phyloP scores from a whole-genome alignment of 1,140 invertebrate genomes.

The Teleopsis dalmanni region DNA sequence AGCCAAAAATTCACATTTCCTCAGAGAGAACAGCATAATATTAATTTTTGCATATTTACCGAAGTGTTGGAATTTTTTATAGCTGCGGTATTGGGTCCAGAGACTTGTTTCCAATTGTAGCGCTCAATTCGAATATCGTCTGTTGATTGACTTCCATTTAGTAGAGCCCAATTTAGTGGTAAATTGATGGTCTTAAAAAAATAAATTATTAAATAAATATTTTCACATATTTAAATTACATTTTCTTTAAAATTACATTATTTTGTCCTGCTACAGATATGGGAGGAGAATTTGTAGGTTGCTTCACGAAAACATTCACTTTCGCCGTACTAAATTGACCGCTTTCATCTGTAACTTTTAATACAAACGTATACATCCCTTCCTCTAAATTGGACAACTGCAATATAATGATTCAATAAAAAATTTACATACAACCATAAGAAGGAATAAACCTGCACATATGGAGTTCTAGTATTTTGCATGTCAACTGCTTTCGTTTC shows the following conservation, averaged over 20 bases:
- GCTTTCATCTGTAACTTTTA: constrained; percentile 86
- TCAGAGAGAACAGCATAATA: no score
- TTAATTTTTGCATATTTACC: constrained; percentile 32
- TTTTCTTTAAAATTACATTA: constrained; percentile 26
- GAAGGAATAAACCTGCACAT: constrained; percentile 35
- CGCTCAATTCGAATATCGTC: constrained; percentile 77
- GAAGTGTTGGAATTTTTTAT: constrained; percentile 42
- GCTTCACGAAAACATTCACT: constrained; percentile 90
- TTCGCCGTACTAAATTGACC: constrained; percentile 77
- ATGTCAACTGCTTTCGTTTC: constrained; percentile 81
- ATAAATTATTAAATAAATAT: background rate
- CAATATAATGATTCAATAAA: constrained; percentile 15
- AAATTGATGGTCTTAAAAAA: constrained; percentile 64
- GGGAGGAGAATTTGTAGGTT: constrained; percentile 76
- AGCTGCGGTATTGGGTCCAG: constrained; percentile 54
- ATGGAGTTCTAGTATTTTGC: constrained; percentile 86
- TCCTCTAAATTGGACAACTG: constrained; percentile 80
- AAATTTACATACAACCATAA: background rate
- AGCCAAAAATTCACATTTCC: no score
- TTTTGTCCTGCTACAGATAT: constrained; percentile 57
- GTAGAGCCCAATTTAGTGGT: constrained; percentile 65
- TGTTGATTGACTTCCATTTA: constrained; percentile 75
- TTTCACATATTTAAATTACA: background rate
- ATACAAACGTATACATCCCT: constrained; percentile 87
- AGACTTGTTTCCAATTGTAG: constrained; percentile 76